A percentile compares a stretch with the other conserved stretches of the same genome.
Evolutionary conservation across 1,140 invertebrate genomes (phyloP).

Genomic region (Pteromalus puparum): DNA sequence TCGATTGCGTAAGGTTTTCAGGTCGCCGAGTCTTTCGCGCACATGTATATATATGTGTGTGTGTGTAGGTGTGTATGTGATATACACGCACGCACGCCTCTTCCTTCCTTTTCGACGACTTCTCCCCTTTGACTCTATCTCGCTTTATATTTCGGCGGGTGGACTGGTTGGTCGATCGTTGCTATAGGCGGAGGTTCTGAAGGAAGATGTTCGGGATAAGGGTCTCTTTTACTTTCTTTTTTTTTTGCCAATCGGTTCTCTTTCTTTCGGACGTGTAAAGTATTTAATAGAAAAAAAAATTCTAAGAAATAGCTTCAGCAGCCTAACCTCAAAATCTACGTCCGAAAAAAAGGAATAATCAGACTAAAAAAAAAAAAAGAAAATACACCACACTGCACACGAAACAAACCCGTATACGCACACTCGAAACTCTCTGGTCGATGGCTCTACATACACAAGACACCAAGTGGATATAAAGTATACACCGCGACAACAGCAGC

Average conservation of each 20-base stretch:
- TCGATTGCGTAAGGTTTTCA: slow-evolving; percentile 48
- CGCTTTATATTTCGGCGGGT: neutral
- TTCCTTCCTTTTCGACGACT: slow-evolving; percentile 1
- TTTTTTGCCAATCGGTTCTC: neutral
- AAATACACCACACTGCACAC: neutral
- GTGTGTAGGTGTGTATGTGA: neutral
- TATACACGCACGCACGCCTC: neutral
- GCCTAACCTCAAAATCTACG: neutral
- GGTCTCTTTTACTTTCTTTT: neutral
- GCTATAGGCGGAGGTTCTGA: slow-evolving; percentile 6
- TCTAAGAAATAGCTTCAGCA: neutral
- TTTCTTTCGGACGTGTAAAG: neutral
- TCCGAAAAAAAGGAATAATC: neutral
- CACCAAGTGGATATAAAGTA: neutral
- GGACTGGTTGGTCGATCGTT: slow-evolving; percentile 34
- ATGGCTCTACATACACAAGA: neutral
- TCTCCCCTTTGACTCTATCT: slow-evolving; percentile 8
- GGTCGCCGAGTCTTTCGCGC: slow-evolving; percentile 25
- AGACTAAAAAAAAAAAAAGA: neutral
- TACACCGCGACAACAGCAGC: neutral
- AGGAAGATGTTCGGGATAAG: neutral
- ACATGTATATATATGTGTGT: neutral
- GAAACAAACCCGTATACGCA: neutral
- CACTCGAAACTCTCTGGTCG: neutral
- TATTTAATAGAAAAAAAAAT: neutral